These are phyloP conservation scores for Eriocheir sinensis DNA, from an alignment of 1,140 invertebrate species.

Conservation along the genomic window DNA sequence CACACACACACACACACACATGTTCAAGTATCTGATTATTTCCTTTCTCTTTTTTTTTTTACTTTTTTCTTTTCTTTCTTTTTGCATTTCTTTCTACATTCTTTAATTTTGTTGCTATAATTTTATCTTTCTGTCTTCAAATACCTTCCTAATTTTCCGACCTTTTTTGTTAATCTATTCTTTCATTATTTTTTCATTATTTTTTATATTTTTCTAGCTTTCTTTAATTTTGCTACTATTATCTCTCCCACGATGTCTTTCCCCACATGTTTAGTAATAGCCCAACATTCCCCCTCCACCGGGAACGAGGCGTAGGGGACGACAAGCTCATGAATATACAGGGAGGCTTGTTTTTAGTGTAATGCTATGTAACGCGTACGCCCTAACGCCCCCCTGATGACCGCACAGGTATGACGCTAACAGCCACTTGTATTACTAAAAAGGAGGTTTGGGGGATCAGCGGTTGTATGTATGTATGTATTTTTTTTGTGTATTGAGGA, in stretches of 20 bases:
- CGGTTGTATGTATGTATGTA: too few species aligned
- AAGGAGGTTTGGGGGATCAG: too few species aligned
- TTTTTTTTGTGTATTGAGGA: too few species aligned
- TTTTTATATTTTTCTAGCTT: neutral
- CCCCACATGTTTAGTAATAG: too few species aligned
- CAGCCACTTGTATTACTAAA: too few species aligned
- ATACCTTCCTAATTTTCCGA: neutral
- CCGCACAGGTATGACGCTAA: too few species aligned
- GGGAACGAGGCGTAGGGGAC: too few species aligned
- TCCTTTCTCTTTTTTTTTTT: neutral
- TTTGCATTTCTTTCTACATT: neutral
- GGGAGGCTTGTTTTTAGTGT: too few species aligned
- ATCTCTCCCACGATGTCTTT: neutral
- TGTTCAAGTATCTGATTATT: neutral
- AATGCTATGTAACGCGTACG: too few species aligned
- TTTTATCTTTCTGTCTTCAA: neutral
- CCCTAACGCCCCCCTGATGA: too few species aligned
- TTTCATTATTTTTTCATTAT: neutral
- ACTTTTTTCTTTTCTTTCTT: neutral
- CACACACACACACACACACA: constrained; percentile 14
- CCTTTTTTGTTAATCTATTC: neutral
- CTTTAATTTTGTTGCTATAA: neutral
- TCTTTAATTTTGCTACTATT: neutral
- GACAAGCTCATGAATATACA: too few species aligned
- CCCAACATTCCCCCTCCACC: too few species aligned